Evolutionary conservation across 2,888 invertebrate genomes (phyloP), one percentile per base, ranked within the genome.

Genomic region (Acronicta leporina): DNA sequence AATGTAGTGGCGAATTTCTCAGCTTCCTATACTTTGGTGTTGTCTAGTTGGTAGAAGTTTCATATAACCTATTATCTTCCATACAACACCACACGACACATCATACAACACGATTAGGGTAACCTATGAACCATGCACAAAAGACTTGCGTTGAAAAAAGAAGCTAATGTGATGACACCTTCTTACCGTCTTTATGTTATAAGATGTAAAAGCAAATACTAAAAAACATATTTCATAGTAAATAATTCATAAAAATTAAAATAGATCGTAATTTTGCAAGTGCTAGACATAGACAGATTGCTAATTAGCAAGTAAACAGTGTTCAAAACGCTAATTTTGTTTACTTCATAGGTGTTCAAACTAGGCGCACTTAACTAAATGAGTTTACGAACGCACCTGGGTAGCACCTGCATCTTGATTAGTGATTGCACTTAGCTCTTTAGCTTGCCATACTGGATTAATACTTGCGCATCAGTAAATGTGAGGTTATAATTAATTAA

Each of bases 381-480:
- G 84, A 87, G 85, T 76, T 73, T 78, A 59, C 73, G 73, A 68
- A 76, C 75, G 87, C 92, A 92, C 92, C 88, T 92, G 92, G 78
- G 62, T 62, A 59, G 54, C 93, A 94, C 90, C 93, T 94, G 93
- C 90, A 91, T 91, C 90, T 90, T 85, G 92, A 92, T 92, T 89
- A 87, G 86, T 89, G 88, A 90, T 89, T 85, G 88, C 91, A 89
- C 90, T 90, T 87, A 87, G 83, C 83, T 87, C 79, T 79, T 83
- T 79, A 77, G 82, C 84, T 85, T 87, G 85, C 86, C 88, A 83
- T 82, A 81, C 79, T 76, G 86, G 86, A 89, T 88, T 89, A 91
- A 90, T 89, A 86, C 85, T 80, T 75, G 82, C 78, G 81, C 86
- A 89, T 88, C 84, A 84, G 84, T 81, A 83, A 86, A 88, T 84